A percentile compares a stretch with the other conserved stretches of the same genome.
Conservation (phyloP, 2,888 invertebrate genomes). For the Drosophila cracens region DNA sequence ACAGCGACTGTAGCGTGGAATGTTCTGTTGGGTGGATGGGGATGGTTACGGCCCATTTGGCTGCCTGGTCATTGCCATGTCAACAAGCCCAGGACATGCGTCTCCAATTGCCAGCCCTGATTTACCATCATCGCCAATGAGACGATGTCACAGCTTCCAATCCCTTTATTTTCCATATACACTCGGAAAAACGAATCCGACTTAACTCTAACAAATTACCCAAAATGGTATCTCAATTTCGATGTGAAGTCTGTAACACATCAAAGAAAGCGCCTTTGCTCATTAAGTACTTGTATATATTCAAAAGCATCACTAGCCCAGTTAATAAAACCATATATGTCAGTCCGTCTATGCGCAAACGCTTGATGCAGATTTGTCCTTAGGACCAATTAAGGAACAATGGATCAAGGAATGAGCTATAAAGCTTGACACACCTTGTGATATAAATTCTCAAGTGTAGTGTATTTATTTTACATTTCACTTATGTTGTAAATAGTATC, state of each 20-base stretch:
- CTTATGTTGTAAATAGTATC: background rate
- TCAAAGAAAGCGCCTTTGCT: background rate
- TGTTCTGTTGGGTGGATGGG: background rate
- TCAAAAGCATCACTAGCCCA: background rate
- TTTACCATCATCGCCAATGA: slow-evolving; percentile 44
- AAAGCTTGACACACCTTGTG: background rate
- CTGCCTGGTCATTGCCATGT: slow-evolving; percentile 60
- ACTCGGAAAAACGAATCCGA: background rate
- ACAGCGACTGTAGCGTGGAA: background rate
- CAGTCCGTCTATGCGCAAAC: background rate
- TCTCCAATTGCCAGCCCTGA: slow-evolving; percentile 59
- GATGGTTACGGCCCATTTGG: slow-evolving; percentile 19
- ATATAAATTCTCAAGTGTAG: background rate
- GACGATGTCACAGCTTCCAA: slow-evolving; percentile 17
- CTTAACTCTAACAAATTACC: background rate
- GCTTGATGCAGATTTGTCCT: background rate
- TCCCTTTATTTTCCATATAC: background rate
- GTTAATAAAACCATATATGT: background rate
- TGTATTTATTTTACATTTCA: background rate
- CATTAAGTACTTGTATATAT: no score
- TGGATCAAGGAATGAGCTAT: background rate
- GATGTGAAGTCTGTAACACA: background rate
- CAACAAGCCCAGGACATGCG: slow-evolving; percentile 66
- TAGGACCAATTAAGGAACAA: background rate
- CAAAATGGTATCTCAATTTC: background rate